A percentile compares a stretch with the other conserved stretches of the same genome.
Conservation (phyloP, 2,888 invertebrate genomes). For the Pachymerium ferrugineum region DNA sequence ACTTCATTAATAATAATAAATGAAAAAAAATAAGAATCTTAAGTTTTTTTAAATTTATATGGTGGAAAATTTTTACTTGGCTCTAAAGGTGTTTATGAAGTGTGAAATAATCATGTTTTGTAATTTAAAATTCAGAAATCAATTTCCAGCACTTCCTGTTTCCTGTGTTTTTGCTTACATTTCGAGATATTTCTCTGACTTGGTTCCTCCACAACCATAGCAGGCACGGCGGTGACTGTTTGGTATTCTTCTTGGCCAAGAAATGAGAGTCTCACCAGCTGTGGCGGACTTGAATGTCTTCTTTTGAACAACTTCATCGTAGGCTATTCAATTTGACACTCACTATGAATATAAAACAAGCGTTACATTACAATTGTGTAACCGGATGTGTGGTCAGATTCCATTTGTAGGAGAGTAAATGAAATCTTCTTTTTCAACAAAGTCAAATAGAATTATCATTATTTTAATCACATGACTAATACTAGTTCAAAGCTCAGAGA, state of each 20-base stretch:
- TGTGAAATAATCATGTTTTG: too few species aligned
- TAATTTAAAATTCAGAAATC: background rate
- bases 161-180: slow-evolving; percentile 40
- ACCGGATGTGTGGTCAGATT: background rate
- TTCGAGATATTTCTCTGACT: slow-evolving; percentile 45
- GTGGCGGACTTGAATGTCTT: slow-evolving; percentile 55
- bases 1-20: too few species aligned
- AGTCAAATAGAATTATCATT: too few species aligned
- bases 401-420: background rate
- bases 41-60: too few species aligned
- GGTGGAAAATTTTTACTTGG: too few species aligned
- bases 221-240: slow-evolving; percentile 69
- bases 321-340: background rate
- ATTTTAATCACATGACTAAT: too few species aligned
- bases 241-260: slow-evolving; percentile 55
- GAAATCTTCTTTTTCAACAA: too few species aligned
- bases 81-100: too few species aligned
- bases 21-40: too few species aligned
- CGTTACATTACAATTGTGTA: too few species aligned
- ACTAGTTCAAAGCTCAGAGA: too few species aligned
- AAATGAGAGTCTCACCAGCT: slow-evolving; percentile 54
- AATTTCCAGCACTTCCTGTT: background rate
- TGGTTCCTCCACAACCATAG: slow-evolving; percentile 63
- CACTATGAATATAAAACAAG: background rate
- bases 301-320: slow-evolving; percentile 42